Conservation (phyloP, 2,797 vertebrate species). For the Triplophysa yarkandensis region DNA sequence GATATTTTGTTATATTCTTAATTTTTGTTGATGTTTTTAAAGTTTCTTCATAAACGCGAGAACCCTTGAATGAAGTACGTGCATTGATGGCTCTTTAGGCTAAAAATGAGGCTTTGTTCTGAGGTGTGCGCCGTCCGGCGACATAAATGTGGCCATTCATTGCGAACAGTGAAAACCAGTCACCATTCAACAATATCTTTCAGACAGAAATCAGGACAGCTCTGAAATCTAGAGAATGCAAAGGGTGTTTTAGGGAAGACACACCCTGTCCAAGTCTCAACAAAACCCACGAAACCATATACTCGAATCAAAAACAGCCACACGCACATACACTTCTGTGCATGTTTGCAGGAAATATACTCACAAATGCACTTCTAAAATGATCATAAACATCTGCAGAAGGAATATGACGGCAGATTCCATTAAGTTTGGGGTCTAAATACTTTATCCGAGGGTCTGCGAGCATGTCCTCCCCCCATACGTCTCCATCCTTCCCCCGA, state of each 20-base stretch:
- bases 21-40: neutral
- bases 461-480: constrained; percentile 21
- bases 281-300: neutral
- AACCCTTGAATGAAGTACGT: neutral
- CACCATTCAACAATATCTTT: constrained; percentile 6
- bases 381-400: constrained; percentile 25
- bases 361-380: constrained; percentile 19
- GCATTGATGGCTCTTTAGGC: constrained; percentile 3
- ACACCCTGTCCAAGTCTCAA: constrained; percentile 12
- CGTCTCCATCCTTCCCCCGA: too few relatives aligned
- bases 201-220: constrained; percentile 1
- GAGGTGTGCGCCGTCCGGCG: neutral
- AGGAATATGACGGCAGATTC: constrained; percentile 27
- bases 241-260: constrained; percentile 6
- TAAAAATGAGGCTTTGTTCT: constrained; percentile 3
- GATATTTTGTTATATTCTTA: neutral
- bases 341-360: constrained; percentile 9
- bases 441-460: constrained; percentile 5
- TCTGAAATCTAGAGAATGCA: constrained; percentile 18
- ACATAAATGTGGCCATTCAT: constrained; percentile 22
- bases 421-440: neutral
- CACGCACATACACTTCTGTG: neutral
- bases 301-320: neutral
- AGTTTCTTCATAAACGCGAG: neutral
- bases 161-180: constrained; percentile 14